phyloP scores from a whole-genome alignment of 1,140 invertebrate species.

The Acyrthosiphon pisum region DNA sequence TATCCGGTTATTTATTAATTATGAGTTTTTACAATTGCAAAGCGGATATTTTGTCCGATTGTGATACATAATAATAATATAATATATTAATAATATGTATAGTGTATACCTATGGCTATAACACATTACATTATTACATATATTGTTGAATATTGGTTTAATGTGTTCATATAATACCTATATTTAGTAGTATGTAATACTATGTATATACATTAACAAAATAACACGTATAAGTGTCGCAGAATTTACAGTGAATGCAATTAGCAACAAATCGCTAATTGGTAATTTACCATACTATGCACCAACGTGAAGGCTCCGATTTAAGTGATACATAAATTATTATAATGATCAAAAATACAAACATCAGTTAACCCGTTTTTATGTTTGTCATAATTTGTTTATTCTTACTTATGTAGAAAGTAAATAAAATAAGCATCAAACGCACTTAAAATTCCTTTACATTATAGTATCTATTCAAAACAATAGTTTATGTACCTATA shows the following conservation, averaged over 20 bases:
- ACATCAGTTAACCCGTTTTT: neutral
- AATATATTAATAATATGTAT: no score
- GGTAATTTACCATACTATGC: neutral
- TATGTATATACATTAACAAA: neutral
- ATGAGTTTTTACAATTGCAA: neutral
- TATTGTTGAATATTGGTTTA: slow-evolving; percentile 6
- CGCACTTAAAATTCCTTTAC: no score
- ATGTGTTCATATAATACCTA: neutral
- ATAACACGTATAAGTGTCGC: neutral
- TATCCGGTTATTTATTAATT: neutral
- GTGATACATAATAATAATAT: neutral
- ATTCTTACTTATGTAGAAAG: neutral
- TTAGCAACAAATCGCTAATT: slow-evolving; percentile 5
- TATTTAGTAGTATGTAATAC: no score
- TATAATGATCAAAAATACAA: neutral
- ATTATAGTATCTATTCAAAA: no score
- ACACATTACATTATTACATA: neutral
- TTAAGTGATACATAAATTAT: neutral
- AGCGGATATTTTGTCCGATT: neutral
- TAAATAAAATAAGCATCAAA: neutral
- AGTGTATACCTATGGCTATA: neutral
- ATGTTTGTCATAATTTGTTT: neutral
- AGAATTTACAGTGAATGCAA: neutral
- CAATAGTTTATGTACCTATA: no score
- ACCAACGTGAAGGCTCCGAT: neutral